Evolutionary conservation across 2,888 invertebrate genomes (phyloP), one percentile per base, ranked within the genome.

Genomic region (Camponotus fellah): DNA sequence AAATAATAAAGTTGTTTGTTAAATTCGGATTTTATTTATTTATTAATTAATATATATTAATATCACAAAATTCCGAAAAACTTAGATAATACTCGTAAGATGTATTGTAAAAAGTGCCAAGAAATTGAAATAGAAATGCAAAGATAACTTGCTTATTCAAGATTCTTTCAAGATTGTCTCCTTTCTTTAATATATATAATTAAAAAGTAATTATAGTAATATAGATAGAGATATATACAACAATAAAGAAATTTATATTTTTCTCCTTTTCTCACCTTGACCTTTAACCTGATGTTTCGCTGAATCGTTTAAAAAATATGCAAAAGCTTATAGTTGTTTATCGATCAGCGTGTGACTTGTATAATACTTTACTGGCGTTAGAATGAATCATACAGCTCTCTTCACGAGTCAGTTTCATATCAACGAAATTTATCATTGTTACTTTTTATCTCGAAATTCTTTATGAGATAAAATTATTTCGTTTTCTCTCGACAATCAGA

Each of bases 221-320:
- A 8, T n/a, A 46, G 21, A 3, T 26, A 26, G 32, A 43, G 34
- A 40, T 26, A 53, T 26, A 53, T 26, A 26, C 12, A 14, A 58
- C 12, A 17, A 34, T 6, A 34, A 12, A 34, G 9, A 32, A 43
- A 49, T n/a, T 43, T 21, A 43, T 14, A 37, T 68, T 34, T 53
- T 56, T 32, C 40, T 79, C 12, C 10, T 34, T 53, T 46, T 4
- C 5, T 43, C 58, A 60, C 17, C 46, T 79, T 46, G 58, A 79
- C 34, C 79, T 79, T 56, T 56, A 56, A 40, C 17, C 17, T 26
- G 21, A 17, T 8, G 43, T 72, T 79, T 71, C 43, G 17, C 4
- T n/a, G 40, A 79, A 71, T 14, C 58, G n/a, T 6, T 71, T 56
- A 58, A 79, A 71, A 77, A 21, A 62, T 26, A 34, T 34, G 21